Base-by-base conservation (phyloP, 2,888 invertebrate genomes). In the Cantharis rufa region DNA sequence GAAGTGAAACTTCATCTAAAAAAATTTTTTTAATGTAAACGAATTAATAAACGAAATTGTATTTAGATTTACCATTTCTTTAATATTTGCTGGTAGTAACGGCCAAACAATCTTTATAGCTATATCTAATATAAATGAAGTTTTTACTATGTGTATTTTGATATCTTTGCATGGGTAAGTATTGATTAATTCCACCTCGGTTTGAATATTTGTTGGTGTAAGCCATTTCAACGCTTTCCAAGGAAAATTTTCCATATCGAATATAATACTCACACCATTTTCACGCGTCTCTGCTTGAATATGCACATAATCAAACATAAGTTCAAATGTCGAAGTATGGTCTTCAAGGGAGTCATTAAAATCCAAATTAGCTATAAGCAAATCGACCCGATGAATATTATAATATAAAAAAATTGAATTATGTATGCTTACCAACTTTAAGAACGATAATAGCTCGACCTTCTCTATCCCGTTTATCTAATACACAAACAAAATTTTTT, bases 371-470 rank as follows among this genome's bases (percentile, higher is more conserved):
- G 21, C 64, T 66, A n/a, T 9, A n/a, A 18, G 2, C 21, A 21
- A 24, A 24, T 24, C 0, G 1, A 9, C 9, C 9, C 9, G 24
- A 3, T 4, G 21, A 21, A 21, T 21, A 4, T 21, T 21, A 21
- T 21, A 5, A 21, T 0, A 18, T 2, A 18, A 0, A 21, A 21
- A 3, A 21, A 5, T 21, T 21, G 5, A 5, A 24, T 24, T 24
- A 24, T 10, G 2, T 9, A 13, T n/a, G 10, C 62, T 32, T 72
- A 62, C 72, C 62, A 1, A 63, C 16, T 69, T 27, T 63, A 27
- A 71, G 78, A 15, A 88, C 77, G 72, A 86, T 87, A 66, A 89
- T 84, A 21, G 84, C 81, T 72, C 88, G 80, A 24, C 88, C 88
- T 72, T 84, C 83, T 72, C 83, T 86, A 76, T 89, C 89, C 63